Base-by-base conservation (phyloP, 2,888 invertebrate species). In the Allygus modestus region DNA sequence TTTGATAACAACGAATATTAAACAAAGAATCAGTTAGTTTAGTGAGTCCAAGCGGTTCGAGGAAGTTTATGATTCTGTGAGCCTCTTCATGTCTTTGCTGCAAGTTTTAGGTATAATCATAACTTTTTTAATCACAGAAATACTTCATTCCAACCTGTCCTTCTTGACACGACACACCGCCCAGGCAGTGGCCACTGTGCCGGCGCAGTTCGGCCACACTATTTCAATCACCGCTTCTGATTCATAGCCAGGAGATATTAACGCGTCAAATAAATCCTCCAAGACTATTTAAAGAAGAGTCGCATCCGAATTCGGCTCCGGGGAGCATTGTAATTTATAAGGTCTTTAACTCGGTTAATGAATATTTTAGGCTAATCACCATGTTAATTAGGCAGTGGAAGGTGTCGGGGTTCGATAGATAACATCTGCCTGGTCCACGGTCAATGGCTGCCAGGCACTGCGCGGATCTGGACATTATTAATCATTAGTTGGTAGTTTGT, bases 281-380 rank as follows among this genome's bases (percentile, higher is more conserved):
- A 17, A 15, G 12, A 65, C 65, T 65, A 65, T 65, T 65, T 65
- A 65, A 65, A 65, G 58, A 58, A 58, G 65, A 26, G 65, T 23
- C 46, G 46, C 20, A 23, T 54, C 54, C 54, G 54, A 54, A 54
- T 23, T 23, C 5, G 54, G 54, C 54, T 23, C 28, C 28, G 28
- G 65, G 28, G 15, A 28, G 28, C 17, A 2, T 65, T 65, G 65
- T 65, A 65, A 65, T 65, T 65, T 65, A 65, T 65, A 65, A 26
- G 65, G 65, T 15, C 31, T 65, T 65, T 65, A 65, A 31, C 65
- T 65, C 1, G 31, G 65, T 65, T 65, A 65, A 65, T 65, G 65
- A 65, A 65, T 65, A 65, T 65, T 65, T 65, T 65, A 65, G 65
- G 28, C 65, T 65, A 65, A 65, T 65, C 65, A 65, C 65, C 65